These are phyloP conservation scores for Lasioglossum calceatum DNA, from an alignment of 2,888 invertebrate genomes.

Conservation along the genomic window DNA sequence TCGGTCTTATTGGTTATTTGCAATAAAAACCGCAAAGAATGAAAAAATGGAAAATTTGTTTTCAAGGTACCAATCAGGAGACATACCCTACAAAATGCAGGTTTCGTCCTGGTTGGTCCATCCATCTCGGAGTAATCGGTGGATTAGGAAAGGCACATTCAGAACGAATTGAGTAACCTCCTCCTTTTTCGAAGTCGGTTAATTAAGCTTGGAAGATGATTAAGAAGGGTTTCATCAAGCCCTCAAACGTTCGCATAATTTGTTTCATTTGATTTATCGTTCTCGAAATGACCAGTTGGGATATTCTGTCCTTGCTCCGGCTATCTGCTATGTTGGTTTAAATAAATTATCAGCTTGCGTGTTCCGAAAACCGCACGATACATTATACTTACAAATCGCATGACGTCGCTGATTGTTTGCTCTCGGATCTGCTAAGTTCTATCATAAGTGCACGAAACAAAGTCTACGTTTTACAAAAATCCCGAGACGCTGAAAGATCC, in stretches of 20 bases:
- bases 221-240: not conserved
- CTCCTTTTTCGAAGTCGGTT: too few relatives aligned
- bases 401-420: not conserved
- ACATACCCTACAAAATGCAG: too few relatives aligned
- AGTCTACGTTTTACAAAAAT: not conserved
- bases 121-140: too few relatives aligned
- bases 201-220: not conserved
- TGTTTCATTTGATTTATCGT: not conserved
- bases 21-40: too few relatives aligned
- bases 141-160: too few relatives aligned
- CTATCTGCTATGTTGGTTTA: not conserved
- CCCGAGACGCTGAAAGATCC: not conserved
- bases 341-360: not conserved
- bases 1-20: too few relatives aligned
- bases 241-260: not conserved
- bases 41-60: too few relatives aligned
- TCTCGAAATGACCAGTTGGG: not conserved
- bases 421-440: not conserved
- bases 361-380: not conserved
- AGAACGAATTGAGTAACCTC: too few relatives aligned
- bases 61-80: too few relatives aligned
- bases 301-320: not conserved
- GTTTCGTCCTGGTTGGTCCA: too few relatives aligned
- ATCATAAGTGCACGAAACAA: not conserved
- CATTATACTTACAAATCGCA: not conserved